Evolutionary conservation across 64 coral and sea anemone genomes (phyloP).

Genomic region (Montipora foliosa): DNA sequence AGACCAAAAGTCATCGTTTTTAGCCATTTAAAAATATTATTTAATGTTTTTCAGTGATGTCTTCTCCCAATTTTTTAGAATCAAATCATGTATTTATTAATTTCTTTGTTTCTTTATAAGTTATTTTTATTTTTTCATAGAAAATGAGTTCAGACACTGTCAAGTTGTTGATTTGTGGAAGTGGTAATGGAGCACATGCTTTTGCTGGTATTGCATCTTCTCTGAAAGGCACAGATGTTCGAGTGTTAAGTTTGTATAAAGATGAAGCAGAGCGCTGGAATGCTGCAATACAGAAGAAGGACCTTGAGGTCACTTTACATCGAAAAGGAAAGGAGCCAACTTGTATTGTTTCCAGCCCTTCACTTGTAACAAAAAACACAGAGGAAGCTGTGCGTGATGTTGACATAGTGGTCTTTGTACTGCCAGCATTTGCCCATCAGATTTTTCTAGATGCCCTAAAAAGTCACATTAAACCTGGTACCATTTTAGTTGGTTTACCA

Average conservation of each 20-base stretch:
- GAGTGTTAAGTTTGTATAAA: constrained; percentile 75
- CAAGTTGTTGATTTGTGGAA: constrained; percentile 84
- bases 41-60: background rate
- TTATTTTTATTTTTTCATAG: background rate
- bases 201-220: constrained; percentile 76
- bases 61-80: background rate
- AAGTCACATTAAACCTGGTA: constrained; percentile 25
- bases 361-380: constrained; percentile 31
- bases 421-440: constrained; percentile 50
- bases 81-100: background rate
- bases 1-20: too few species aligned
- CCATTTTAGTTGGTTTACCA: constrained; percentile 18
- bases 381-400: constrained; percentile 18
- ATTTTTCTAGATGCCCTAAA: constrained; percentile 17
- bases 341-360: background rate
- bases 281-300: constrained; percentile 2
- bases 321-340: background rate
- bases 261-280: constrained; percentile 79
- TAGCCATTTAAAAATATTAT: too few species aligned
- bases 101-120: background rate
- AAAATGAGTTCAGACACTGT: constrained; percentile 10
- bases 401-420: constrained; percentile 40
- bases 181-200: constrained; percentile 79
- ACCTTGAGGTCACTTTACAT: constrained; percentile 9
- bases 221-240: constrained; percentile 67